A percentile compares a stretch with the other conserved stretches of the same genome.
phyloP scores from a whole-genome alignment of 1,140 invertebrate species.

The Cotesia typhae region DNA sequence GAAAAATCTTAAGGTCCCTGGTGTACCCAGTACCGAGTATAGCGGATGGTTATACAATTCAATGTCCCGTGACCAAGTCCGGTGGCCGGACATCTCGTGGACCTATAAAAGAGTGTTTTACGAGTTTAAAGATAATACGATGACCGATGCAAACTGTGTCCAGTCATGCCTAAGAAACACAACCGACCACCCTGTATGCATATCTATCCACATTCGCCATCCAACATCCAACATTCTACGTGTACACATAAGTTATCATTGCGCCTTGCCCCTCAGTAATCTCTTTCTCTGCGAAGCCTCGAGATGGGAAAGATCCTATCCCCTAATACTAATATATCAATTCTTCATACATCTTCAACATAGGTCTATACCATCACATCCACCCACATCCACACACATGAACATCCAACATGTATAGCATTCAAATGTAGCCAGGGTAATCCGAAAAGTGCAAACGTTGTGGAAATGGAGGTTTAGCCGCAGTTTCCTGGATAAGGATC shows the following conservation, averaged over 20 bases:
- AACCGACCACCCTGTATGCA: conserved; percentile 45
- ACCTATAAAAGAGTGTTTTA: conserved; percentile 48
- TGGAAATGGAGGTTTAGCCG: conserved; percentile 49
- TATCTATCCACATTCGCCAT: not conserved
- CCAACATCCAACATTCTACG: no score
- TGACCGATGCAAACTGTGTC: conserved; percentile 54
- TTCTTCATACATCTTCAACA: conserved; percentile 35
- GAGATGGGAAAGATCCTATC: conserved; percentile 24
- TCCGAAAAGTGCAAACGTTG: conserved; percentile 57
- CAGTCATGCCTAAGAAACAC: conserved; percentile 55
- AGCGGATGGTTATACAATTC: conserved; percentile 14
- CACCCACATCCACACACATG: no score
- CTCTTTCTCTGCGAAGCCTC: conserved; percentile 6
- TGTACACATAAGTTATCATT: conserved; percentile 1
- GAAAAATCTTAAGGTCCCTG: no score
- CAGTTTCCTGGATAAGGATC: conserved; percentile 31
- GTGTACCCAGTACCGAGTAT: no score
- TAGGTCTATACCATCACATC: no score
- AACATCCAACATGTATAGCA: conserved; percentile 34
- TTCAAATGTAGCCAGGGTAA: conserved; percentile 59
- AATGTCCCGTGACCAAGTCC: conserved; percentile 34
- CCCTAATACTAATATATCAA: conserved; percentile 57
- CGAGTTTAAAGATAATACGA: conserved; percentile 55
- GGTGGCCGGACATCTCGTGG: conserved; percentile 23
- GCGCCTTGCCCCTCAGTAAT: conserved; percentile 9